Conservation (phyloP, 2,888 invertebrate genomes). For the Cinara cedri region DNA sequence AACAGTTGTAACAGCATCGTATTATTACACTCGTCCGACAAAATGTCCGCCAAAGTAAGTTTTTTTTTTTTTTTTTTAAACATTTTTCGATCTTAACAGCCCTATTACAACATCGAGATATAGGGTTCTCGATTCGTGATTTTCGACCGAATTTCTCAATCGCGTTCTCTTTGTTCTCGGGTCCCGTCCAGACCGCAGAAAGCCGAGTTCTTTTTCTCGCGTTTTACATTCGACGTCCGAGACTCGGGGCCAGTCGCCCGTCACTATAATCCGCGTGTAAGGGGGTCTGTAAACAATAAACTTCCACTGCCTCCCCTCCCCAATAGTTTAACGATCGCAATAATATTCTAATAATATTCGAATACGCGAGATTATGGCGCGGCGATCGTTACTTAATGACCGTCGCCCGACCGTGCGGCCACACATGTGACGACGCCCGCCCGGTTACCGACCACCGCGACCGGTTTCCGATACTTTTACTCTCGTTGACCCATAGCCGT, state of each 20-base stretch:
- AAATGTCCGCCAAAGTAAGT: constrained; percentile 52
- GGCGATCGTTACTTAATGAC: background rate
- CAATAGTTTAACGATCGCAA: no score
- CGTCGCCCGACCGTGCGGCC: background rate
- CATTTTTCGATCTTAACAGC: no score
- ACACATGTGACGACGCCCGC: background rate
- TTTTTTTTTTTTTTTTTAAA: background rate
- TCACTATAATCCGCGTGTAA: background rate
- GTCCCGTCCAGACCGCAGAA: background rate
- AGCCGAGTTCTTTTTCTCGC: background rate
- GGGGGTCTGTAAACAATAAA: no score
- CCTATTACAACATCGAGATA: no score
- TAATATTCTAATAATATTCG: no score
- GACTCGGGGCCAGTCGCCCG: background rate
- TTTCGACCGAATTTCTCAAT: no score
- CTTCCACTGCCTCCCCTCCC: no score
- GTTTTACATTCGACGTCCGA: background rate
- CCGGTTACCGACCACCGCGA: background rate
- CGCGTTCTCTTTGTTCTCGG: no score
- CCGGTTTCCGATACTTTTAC: constrained; percentile 44
- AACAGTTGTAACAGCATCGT: background rate
- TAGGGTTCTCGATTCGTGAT: no score
- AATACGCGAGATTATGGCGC: no score
- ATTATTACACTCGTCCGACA: background rate
- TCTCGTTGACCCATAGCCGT: background rate